Evolutionary conservation across 2,888 invertebrate species (phyloP), one percentile per base, ranked within the genome.

Genomic region (Hyposoter didymator): DNA sequence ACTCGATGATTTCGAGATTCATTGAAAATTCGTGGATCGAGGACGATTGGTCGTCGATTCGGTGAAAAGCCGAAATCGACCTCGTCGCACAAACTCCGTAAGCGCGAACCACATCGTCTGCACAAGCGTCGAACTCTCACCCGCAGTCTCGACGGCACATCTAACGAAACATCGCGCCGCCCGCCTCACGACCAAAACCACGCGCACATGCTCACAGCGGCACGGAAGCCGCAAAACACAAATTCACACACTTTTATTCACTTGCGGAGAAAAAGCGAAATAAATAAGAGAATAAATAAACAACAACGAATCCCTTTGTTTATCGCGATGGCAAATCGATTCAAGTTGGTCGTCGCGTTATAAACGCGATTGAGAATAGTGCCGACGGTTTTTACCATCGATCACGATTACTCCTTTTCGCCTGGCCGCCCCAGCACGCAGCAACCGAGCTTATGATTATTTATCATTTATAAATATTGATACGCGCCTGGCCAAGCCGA

Each of bases 61-160:
- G 87, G 72, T 85, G 84, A 85, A 88, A 79, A 84, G 86, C 87
- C 89, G 89, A 86, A 88, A 89, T 87, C 90, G 90, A 90, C 90
- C 89, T 84, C 88, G 88, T 81, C 83, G 82, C 49, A 73, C 80
- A 69, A 59, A 47, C 39, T 47, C 43, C 43, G 35, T 32, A n/a
- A 67, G 14, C 69, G 72, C 87, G 75, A 84, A 82, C 82, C 82
- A 87, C 88, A 88, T 88, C 82, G 84, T 85, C 82, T 80, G 55
- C 90, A 89, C 92, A 88, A 88, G 88, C 90, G 90, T 89, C 78
- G 84, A 89, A 89, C 87, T 90, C 90, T 14, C 72, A 88, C 89
- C 86, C 87, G 82, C 69, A 47, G 52, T 52, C 78, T 43, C 59
- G 69, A 62, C 66, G 73, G 75, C 72, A 47, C 74, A 35, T 66